Conservation (phyloP, 2,113 vertebrate genomes). For the Callopanchax toddi region DNA sequence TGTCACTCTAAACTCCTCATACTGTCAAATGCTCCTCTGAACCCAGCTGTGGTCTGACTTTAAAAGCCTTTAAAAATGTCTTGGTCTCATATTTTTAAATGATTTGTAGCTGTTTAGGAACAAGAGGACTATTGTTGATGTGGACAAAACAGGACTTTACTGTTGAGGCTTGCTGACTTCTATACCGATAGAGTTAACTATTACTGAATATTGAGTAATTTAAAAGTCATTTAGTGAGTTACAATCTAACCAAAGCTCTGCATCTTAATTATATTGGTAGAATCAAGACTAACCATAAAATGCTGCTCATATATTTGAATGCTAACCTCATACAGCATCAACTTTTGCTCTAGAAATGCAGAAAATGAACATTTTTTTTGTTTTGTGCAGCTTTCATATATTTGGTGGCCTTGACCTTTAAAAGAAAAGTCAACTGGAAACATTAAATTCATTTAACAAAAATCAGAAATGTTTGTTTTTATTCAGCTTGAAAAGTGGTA, state of each 20-base stretch:
- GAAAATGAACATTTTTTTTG: too few relatives aligned
- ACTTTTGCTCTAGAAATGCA: too few relatives aligned
- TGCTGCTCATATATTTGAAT: too few relatives aligned
- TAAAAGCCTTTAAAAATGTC: slow-evolving; percentile 30
- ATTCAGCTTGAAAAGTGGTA: not conserved
- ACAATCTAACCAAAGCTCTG: not conserved
- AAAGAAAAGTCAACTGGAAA: too few relatives aligned
- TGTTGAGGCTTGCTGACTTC: not conserved
- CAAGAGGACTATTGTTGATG: slow-evolving; percentile 47
- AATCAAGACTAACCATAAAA: not conserved
- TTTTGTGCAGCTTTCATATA: too few relatives aligned
- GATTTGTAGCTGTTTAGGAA: slow-evolving; percentile 33
- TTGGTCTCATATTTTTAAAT: slow-evolving; percentile 39
- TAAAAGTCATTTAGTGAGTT: not conserved
- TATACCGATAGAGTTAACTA: not conserved
- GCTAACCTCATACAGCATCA: too few relatives aligned
- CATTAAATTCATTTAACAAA: too few relatives aligned
- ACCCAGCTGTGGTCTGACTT: slow-evolving; percentile 22
- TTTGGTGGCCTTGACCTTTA: not conserved
- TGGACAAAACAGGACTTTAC: slow-evolving; percentile 25
- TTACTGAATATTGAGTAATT: not conserved
- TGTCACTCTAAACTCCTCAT: slow-evolving; percentile 1
- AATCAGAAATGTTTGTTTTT: too few relatives aligned
- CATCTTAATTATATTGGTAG: not conserved
- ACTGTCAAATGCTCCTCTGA: slow-evolving; percentile 2